These are phyloP conservation scores for Cossypha heuglini DNA, from an alignment of 2,797 vertebrate genomes.

Conservation along the genomic window DNA sequence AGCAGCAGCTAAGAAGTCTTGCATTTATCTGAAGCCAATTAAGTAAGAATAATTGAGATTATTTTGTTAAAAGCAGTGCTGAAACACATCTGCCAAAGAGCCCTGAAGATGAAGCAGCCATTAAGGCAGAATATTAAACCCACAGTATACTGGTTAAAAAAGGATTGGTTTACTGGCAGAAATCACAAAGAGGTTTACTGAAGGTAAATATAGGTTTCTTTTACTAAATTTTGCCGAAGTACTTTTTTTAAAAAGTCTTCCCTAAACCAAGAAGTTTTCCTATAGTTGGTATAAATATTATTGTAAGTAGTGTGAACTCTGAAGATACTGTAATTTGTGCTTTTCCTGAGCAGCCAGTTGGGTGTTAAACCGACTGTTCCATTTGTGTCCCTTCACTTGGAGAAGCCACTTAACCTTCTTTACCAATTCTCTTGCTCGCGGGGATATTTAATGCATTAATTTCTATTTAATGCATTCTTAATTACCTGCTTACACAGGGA, in stretches of 20 bases:
- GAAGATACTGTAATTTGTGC: neutral
- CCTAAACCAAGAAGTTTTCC: neutral
- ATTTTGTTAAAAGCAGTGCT: neutral
- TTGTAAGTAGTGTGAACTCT: neutral
- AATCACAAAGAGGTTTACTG: neutral
- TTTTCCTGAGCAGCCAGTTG: neutral
- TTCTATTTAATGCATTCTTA: neutral
- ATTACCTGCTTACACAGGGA: neutral
- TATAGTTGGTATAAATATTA: neutral
- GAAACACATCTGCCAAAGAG: neutral
- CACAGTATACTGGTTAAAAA: neutral
- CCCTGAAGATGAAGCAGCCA: neutral
- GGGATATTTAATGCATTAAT: neutral
- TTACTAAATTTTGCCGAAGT: neutral
- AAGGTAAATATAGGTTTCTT: neutral
- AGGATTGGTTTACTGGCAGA: neutral
- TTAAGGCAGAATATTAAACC: neutral
- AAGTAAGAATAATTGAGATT: neutral
- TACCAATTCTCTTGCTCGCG: neutral
- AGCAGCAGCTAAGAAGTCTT: neutral
- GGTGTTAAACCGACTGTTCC: neutral
- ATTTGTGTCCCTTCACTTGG: neutral
- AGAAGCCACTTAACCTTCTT: neutral
- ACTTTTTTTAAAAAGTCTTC: neutral
- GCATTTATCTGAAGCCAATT: neutral